Conservation (phyloP, 1,140 invertebrate genomes). For the Zaprionus lachaisei region DNA sequence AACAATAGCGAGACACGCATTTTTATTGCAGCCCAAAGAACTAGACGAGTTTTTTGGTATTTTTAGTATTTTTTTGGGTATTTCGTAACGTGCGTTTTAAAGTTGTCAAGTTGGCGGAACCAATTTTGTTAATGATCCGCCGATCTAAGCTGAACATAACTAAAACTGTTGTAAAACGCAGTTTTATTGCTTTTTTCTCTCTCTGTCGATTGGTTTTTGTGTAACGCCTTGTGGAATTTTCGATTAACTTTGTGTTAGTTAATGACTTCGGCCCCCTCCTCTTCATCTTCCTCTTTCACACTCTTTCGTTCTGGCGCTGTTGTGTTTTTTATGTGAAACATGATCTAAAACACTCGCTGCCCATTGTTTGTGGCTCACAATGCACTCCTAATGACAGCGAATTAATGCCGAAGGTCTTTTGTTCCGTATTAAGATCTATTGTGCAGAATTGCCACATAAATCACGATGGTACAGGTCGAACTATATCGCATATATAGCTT, state of each 20-base stretch:
- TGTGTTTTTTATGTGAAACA: slow-evolving; percentile 39
- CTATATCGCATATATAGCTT: slow-evolving; percentile 51
- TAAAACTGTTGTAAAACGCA: slow-evolving; percentile 74
- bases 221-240: slow-evolving; percentile 38
- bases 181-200: slow-evolving; percentile 53
- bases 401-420: slow-evolving; percentile 72
- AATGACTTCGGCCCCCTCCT: neutral
- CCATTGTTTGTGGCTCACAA: slow-evolving; percentile 61
- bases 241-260: slow-evolving; percentile 28
- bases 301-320: neutral
- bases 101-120: slow-evolving; percentile 77
- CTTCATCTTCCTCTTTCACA: no score
- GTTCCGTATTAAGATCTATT: slow-evolving; percentile 50
- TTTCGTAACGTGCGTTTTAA: slow-evolving; percentile 47
- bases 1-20: slow-evolving; percentile 30
- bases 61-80: neutral
- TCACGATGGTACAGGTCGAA: slow-evolving; percentile 54
- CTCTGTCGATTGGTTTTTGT: slow-evolving; percentile 39
- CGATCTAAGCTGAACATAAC: slow-evolving; percentile 67
- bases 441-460: slow-evolving; percentile 69
- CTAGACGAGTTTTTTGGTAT: slow-evolving; percentile 53
- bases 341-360: slow-evolving; percentile 57
- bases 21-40: slow-evolving; percentile 57
- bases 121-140: slow-evolving; percentile 75
- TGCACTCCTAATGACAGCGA: slow-evolving; percentile 68